Base-by-base conservation (phyloP, 2,888 invertebrate genomes). In the Drosophila kanekoi region DNA sequence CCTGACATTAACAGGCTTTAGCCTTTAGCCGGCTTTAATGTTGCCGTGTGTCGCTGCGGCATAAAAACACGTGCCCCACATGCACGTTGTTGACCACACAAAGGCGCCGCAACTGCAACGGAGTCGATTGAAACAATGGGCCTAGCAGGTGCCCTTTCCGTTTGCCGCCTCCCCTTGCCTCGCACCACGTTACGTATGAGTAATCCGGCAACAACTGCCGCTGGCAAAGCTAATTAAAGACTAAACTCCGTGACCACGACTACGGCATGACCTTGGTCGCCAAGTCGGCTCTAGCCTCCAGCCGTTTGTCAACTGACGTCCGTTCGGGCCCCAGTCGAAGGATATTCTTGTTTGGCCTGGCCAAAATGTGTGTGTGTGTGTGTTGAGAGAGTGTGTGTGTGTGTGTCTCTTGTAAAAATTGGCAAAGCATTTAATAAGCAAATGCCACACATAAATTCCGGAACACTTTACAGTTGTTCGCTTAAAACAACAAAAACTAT, bases 201-300 rank as follows among this genome's bases (percentile, higher is more conserved):
- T 83, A 85, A 83, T 83, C 79, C 84, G 62, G 51, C 40, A 9
- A 14, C 40, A 56, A 38, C 16, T 48, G 69, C 58, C 45, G 60
- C 60, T 57, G 28, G 28, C 52, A 78, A 77, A 72, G 82, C 85
- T 83, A 83, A 83, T 83, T 83, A 83, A 82, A 82, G 81, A 81
- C 76, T 80, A 82, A 79, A 84, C 83, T 82, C 62, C 75, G 75
- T 68, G 79, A 73, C 78, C 76, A 77, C 68, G 66, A 48, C 76
- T 72, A 63, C 67, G 64, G 65, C 70, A 48, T 53, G 67, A 67
- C 81, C 81, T 76, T 63, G 77, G 70, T 61, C 54, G 72, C 58
- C 75, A 57, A 65, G 49, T 72, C 52, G 76, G 76, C 64, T 72
- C 35, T 60, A 45, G 52, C 57, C 52, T 20, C n/a, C 35, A 52